Conservation (phyloP, 2,888 invertebrate species). For the Cinara cedri region DNA sequence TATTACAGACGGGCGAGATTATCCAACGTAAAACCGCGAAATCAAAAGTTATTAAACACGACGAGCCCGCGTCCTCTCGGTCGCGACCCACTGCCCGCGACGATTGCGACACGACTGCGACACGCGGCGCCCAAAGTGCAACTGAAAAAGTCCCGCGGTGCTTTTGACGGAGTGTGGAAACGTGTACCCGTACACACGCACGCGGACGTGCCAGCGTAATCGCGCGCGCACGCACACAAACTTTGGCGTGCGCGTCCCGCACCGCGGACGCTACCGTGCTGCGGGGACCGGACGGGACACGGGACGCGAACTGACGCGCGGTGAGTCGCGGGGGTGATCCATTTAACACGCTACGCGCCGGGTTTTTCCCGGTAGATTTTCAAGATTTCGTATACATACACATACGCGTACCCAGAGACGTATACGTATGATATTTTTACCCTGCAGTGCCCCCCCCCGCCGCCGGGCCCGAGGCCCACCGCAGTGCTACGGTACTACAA, state of each 20-base stretch:
- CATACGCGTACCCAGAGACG: too few relatives aligned
- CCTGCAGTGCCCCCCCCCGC: not conserved
- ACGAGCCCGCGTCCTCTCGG: not conserved
- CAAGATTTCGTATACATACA: conserved; percentile 23
- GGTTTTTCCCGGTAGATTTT: conserved; percentile 24
- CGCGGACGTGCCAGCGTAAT: not conserved
- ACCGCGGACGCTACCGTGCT: not conserved
- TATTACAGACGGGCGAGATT: too few relatives aligned
- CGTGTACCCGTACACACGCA: not conserved
- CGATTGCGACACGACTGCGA: not conserved
- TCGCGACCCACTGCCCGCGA: not conserved
- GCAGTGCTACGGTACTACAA: too few relatives aligned
- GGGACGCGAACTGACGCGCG: not conserved
- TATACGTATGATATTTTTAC: too few relatives aligned
- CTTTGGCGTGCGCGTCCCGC: conserved; percentile 20
- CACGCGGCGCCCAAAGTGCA: conserved; percentile 38
- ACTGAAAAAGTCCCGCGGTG: conserved; percentile 31
- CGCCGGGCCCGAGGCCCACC: not conserved
- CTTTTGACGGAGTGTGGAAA: conserved; percentile 23
- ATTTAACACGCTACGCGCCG: conserved; percentile 36
- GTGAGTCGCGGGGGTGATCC: conserved; percentile 10
- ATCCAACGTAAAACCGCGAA: too few relatives aligned
- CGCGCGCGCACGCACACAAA: not conserved
- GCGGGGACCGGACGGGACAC: not conserved
- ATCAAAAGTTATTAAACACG: too few relatives aligned